Conservation (phyloP, 2,113 vertebrate species). For the Syrrhaptes paradoxus region DNA sequence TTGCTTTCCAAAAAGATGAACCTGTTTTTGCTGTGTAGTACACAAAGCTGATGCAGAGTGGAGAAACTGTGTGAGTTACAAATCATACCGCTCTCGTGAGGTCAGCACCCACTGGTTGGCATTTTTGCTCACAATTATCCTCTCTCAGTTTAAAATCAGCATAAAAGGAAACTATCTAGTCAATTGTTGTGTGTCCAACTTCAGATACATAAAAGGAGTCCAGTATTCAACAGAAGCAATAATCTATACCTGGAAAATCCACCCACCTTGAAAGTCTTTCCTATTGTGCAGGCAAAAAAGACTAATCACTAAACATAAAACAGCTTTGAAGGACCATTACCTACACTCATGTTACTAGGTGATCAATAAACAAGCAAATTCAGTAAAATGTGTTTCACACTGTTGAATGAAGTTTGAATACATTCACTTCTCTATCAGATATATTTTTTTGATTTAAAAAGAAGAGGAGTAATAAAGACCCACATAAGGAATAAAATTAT, state of each 20-base stretch:
- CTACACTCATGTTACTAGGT: background rate
- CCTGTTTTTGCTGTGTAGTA: background rate
- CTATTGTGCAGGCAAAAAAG: background rate
- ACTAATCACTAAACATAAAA: background rate
- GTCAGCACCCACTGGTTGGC: background rate
- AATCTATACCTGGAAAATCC: background rate
- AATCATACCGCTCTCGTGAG: background rate
- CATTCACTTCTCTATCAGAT: background rate
- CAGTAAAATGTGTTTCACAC: background rate
- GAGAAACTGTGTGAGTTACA: background rate
- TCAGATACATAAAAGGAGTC: background rate
- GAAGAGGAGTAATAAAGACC: background rate
- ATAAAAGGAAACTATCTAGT: slow-evolving; percentile 6
- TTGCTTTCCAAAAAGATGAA: slow-evolving; percentile 22
- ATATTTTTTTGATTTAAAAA: background rate
- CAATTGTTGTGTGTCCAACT: background rate
- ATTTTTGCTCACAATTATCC: slow-evolving; percentile 16
- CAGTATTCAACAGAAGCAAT: background rate
- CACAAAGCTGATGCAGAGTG: background rate
- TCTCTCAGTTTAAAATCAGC: background rate
- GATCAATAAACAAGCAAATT: background rate
- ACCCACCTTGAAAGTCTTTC: background rate
- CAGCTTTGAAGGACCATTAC: background rate
- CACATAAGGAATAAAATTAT: background rate
- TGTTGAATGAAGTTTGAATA: background rate